Percentiles rank a stretch among this genome's conserved stretches.
Conservation (phyloP, 2,113 vertebrate species). For the Formicarius rufipectus region DNA sequence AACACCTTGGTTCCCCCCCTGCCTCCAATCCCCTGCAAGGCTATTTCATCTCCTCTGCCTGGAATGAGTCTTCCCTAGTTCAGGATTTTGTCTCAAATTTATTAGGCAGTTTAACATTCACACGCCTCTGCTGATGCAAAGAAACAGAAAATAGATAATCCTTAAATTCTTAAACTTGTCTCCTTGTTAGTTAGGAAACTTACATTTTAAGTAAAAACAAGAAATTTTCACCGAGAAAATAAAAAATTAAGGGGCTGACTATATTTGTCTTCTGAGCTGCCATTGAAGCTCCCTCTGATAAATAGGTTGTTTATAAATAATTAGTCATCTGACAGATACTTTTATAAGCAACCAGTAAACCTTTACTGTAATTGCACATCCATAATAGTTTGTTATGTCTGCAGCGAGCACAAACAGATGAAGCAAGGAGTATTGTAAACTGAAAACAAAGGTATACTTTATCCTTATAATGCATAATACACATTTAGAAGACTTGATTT, state of each 20-base stretch:
- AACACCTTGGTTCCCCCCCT: neutral
- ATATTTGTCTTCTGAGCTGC: neutral
- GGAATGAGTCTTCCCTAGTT: neutral
- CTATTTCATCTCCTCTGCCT: neutral
- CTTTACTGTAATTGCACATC: neutral
- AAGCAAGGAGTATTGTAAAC: neutral
- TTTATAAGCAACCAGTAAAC: constrained; percentile 1
- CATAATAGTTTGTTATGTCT: neutral
- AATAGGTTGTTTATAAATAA: constrained; percentile 17
- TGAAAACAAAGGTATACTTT: neutral
- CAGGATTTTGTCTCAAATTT: neutral
- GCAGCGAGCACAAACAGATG: neutral
- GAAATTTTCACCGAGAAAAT: neutral
- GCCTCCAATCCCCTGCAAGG: neutral
- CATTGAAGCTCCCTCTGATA: neutral
- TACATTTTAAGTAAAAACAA: neutral
- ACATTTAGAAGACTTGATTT: neutral
- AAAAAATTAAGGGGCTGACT: neutral
- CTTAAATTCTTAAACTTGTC: neutral
- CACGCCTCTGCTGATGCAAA: neutral
- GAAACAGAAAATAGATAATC: neutral
- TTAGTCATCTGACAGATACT: neutral
- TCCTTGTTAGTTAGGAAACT: neutral
- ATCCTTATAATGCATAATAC: neutral
- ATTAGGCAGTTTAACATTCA: neutral